phyloP scores from a whole-genome alignment of 2,888 invertebrate genomes.

The Apamea monoglypha region DNA sequence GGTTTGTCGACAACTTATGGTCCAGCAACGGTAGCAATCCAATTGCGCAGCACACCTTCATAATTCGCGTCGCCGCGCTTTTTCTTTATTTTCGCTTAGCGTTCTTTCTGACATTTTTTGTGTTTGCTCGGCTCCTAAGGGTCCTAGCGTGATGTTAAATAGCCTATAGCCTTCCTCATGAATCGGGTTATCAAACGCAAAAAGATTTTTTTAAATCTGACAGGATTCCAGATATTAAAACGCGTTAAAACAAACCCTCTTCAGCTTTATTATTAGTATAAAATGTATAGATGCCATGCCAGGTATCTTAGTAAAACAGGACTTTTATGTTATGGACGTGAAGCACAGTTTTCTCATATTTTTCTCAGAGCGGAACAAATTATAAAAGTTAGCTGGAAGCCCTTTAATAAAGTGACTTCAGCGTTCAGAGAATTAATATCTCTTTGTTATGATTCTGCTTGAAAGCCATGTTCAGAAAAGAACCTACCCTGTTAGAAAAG shows the following conservation, averaged over 20 bases:
- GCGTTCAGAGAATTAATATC: no score
- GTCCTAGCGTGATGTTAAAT: not conserved
- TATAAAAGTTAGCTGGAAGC: no score
- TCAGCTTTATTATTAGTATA: not conserved
- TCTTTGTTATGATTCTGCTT: no score
- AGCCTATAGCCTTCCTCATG: no score
- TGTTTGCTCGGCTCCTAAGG: not conserved
- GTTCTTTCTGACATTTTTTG: not conserved
- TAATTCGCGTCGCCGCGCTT: not conserved
- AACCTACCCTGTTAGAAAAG: no score
- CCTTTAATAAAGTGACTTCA: no score
- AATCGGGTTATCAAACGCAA: not conserved
- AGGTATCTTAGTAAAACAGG: no score
- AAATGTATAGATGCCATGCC: no score
- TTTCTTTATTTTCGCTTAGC: not conserved
- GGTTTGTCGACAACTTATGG: not conserved
- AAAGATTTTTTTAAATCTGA: not conserved
- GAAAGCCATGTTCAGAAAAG: no score
- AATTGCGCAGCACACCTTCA: not conserved
- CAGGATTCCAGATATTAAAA: not conserved
- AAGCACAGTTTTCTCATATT: no score
- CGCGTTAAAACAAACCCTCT: not conserved
- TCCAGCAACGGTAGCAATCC: not conserved
- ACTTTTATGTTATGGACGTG: no score
- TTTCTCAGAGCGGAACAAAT: no score